Percentiles rank a stretch among this genome's conserved stretches.
These are phyloP conservation scores for Therioaphis trifolii DNA, from an alignment of 2,888 invertebrate species.

Conservation along the genomic window DNA sequence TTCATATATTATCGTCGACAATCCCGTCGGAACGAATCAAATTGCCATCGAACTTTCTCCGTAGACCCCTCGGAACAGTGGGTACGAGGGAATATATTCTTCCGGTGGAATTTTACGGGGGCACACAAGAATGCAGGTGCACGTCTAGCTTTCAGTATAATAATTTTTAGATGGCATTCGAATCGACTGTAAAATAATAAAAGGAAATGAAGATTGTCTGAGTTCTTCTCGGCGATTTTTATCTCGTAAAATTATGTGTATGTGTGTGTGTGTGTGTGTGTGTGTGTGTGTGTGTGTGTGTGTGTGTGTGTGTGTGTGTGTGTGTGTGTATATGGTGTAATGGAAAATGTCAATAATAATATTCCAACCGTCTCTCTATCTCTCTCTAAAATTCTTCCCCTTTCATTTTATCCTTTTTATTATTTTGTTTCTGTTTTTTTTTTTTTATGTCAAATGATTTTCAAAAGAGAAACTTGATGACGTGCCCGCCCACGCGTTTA, in stretches of 20 bases:
- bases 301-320: too few relatives aligned
- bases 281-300: too few relatives aligned
- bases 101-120: background rate
- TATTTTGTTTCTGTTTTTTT: too few relatives aligned
- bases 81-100: background rate
- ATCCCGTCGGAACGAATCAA: background rate
- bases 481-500: too few relatives aligned
- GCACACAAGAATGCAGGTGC: background rate
- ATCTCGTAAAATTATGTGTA: background rate
- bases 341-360: slow-evolving; percentile 19
- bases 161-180: background rate
- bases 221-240: background rate
- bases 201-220: slow-evolving; percentile 16
- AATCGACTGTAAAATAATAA: background rate
- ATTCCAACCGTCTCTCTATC: too few relatives aligned
- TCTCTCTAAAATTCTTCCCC: too few relatives aligned
- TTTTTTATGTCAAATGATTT: too few relatives aligned
- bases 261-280: too few relatives aligned
- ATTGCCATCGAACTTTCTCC: background rate
- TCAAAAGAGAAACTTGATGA: too few relatives aligned
- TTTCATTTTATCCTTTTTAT: background rate
- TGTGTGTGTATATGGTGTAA: background rate
- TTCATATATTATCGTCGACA: background rate
- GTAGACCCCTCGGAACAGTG: background rate
- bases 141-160: background rate